These are phyloP conservation scores for Melinopterus prodromus DNA, from an alignment of 2,888 invertebrate genomes.

Conservation along the genomic window DNA sequence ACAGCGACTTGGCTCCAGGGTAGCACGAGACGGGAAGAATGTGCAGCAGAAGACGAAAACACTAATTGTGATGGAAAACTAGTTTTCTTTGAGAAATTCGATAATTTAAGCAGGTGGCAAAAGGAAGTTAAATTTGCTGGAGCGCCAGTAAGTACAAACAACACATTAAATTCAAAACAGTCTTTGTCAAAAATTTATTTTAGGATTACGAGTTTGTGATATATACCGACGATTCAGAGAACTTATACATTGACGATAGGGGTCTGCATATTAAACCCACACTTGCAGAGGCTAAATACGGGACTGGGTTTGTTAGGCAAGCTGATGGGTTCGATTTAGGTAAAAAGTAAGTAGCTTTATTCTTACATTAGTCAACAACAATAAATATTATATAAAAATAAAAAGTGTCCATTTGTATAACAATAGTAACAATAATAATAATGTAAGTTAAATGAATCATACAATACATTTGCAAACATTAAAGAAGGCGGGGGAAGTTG, in stretches of 20 bases:
- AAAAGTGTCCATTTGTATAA: too few species aligned
- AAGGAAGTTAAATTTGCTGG: conserved; percentile 63
- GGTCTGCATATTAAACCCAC: conserved; percentile 69
- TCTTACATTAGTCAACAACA: neutral
- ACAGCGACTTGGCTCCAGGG: neutral
- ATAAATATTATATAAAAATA: too few species aligned
- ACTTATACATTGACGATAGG: conserved; percentile 64
- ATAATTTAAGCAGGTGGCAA: conserved; percentile 59
- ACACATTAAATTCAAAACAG: neutral
- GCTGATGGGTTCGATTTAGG: conserved; percentile 34
- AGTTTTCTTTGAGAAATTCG: conserved; percentile 72
- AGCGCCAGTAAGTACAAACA: conserved; percentile 65
- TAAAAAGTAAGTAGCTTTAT: neutral
- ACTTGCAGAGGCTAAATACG: conserved; percentile 63
- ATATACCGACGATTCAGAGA: conserved; percentile 67
- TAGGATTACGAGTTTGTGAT: conserved; percentile 78
- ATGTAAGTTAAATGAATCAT: neutral
- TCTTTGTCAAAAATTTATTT: conserved; percentile 32
- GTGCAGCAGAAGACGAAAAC: conserved; percentile 38
- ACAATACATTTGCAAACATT: too few species aligned
- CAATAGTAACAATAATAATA: neutral
- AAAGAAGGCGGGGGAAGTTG: too few species aligned
- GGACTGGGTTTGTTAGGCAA: conserved; percentile 19
- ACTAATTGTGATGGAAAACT: conserved; percentile 64
- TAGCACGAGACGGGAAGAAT: neutral